phyloP scores from a whole-genome alignment of 2,797 vertebrate genomes.

The Sebastiscus tertius region DNA sequence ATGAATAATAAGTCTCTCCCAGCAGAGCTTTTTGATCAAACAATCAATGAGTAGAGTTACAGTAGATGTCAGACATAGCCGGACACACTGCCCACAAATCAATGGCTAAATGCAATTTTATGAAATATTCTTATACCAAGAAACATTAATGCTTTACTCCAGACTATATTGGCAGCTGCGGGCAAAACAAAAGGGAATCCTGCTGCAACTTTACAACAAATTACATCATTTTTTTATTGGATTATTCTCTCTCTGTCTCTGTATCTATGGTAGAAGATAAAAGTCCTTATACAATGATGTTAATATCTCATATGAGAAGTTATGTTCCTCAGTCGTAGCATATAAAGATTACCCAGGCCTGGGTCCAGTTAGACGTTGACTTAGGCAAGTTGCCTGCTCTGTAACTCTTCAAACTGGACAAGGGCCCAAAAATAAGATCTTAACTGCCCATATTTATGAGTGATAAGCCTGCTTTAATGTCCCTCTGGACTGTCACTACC shows the following conservation, averaged over 20 bases:
- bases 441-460: constrained; percentile 35
- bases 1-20: not conserved
- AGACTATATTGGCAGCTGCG: constrained; percentile 30
- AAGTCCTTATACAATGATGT: not conserved
- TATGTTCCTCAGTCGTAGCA: not conserved
- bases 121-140: constrained; percentile 12
- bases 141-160: constrained; percentile 3
- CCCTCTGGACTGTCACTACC: not conserved
- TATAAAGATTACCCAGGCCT: not conserved
- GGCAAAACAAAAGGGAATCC: not conserved
- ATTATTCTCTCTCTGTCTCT: constrained; percentile 2
- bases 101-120: constrained; percentile 4
- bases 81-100: constrained; percentile 11
- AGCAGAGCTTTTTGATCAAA: constrained; percentile 9
- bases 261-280: not conserved
- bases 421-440: constrained; percentile 14
- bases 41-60: constrained; percentile 18
- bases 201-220: constrained; percentile 13
- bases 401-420: constrained; percentile 27
- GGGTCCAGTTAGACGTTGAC: constrained; percentile 10
- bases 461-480: constrained; percentile 24
- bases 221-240: not conserved
- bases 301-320: not conserved
- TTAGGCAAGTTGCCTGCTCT: constrained; percentile 19
- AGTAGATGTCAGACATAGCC: constrained; percentile 2